These are phyloP conservation scores for Seriola dumerili DNA, from an alignment of 2,113 vertebrate species.

Conservation along the genomic window DNA sequence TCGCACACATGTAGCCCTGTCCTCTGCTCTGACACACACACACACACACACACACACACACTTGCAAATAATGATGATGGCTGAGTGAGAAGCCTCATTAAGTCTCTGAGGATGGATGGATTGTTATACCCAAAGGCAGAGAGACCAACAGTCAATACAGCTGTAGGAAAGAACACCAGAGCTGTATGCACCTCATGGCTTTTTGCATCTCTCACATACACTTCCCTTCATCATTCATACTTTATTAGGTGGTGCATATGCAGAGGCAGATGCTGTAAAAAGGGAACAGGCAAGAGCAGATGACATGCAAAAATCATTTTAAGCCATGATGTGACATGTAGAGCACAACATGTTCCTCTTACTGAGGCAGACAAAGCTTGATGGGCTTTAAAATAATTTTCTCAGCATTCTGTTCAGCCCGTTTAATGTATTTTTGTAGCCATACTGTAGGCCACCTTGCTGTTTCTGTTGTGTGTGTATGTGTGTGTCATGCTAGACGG, in stretches of 20 bases:
- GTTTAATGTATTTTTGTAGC: not conserved
- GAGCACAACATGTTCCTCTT: slow-evolving; percentile 5
- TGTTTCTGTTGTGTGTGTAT: not conserved
- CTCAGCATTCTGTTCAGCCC: not conserved
- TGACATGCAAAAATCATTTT: slow-evolving; percentile 26
- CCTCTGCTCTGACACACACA: slow-evolving; percentile 11
- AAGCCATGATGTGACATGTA: not conserved
- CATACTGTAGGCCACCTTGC: not conserved
- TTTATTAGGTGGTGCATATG: slow-evolving; percentile 60
- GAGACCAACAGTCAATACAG: slow-evolving; percentile 35
- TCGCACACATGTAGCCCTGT: not conserved
- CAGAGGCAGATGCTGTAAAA: slow-evolving; percentile 31
- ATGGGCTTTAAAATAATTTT: not conserved
- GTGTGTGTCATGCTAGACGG: not conserved
- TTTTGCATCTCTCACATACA: slow-evolving; percentile 8
- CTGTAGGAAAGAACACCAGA: slow-evolving; percentile 5
- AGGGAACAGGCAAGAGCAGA: slow-evolving; percentile 16
- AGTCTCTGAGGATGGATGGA: slow-evolving; percentile 52
- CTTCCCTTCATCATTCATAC: slow-evolving; percentile 62
- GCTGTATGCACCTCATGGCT: not conserved
- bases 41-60: slow-evolving; percentile 13
- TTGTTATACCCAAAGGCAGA: slow-evolving; percentile 15
- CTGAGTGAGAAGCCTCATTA: slow-evolving; percentile 50
- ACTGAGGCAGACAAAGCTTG: not conserved
- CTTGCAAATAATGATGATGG: slow-evolving; percentile 23